Evolutionary conservation across 2,797 vertebrate genomes (phyloP).

Genomic region (Hydrolagus colliei): DNA sequence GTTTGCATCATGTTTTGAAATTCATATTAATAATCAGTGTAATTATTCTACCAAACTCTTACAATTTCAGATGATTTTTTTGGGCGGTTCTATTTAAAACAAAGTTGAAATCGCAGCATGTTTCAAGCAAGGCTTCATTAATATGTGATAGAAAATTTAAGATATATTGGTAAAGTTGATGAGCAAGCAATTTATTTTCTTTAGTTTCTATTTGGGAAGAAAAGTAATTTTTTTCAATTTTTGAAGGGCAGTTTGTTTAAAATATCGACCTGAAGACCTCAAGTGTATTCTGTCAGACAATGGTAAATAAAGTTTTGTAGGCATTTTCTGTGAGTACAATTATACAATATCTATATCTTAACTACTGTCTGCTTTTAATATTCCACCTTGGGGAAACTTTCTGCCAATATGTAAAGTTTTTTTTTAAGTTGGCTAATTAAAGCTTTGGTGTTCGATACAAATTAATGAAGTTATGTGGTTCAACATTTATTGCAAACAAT

Average conservation of each 20-base stretch:
- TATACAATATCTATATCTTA: too few relatives aligned
- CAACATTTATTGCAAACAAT: too few relatives aligned
- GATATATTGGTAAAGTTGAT: neutral
- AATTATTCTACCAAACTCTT: neutral
- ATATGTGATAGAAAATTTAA: neutral
- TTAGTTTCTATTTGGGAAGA: neutral
- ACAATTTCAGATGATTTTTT: neutral
- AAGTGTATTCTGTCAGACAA: conserved; percentile 2
- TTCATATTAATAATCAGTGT: neutral
- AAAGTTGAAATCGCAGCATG: conserved; percentile 23
- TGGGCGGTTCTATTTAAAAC: neutral
- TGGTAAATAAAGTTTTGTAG: neutral
- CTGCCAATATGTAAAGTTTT: conserved; percentile 10
- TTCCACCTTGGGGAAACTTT: neutral
- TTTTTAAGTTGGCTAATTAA: conserved; percentile 24
- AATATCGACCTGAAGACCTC: neutral
- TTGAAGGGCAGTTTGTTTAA: neutral
- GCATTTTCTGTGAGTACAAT: too few relatives aligned
- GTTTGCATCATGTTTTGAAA: neutral
- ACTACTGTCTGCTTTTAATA: neutral
- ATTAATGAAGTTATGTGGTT: too few relatives aligned
- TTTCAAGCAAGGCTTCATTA: conserved; percentile 10
- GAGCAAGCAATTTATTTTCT: neutral
- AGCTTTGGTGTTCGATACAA: conserved; percentile 18
- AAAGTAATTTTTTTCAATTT: neutral